Base-by-base conservation (phyloP, 2,888 invertebrate genomes). In the Noctua fimbriata region DNA sequence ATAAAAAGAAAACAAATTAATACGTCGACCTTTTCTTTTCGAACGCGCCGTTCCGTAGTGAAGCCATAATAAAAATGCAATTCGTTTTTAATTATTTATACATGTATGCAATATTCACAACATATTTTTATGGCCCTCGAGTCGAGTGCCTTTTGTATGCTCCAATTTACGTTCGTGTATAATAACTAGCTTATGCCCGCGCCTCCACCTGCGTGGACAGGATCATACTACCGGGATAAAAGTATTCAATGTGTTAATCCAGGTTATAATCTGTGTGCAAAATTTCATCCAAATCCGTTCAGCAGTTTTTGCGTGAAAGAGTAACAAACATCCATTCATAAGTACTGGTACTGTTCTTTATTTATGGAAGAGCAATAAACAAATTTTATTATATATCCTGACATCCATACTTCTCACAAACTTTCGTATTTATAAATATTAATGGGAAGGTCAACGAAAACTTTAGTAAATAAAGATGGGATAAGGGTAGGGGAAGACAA, bases 21-120 rank as follows among this genome's bases (percentile, higher is more conserved):
- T 18, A 2, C 21, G 77, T 44, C 76, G 47, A 18, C 12, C 47
- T 49, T 77, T 36, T 49, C 47, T 49, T 77, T 36, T 49, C 36
- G 63, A 78, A 63, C 60, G 28, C 47, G 21, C 32, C 3, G 52
- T 76, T 49, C 41, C 63, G 63, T 18, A 49, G 24, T 49, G 18
- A 72, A 14, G 41, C 24, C 7, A 41, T 24, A n/a, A 47, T 36
- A 14, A 32, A 36, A 73, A 70, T 63, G 60, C 28, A 55, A 60
- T 69, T 73, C 65, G 41, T 69, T 79, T 82, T 78, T 73, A 24
- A 47, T 36, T 36, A 49, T 21, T 14, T n/a, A n/a, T n/a, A 36
- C 72, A n/a, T 36, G 52, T 24, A 9, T 52, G 18, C 36, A 36
- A 18, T 36, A 49, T 16, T 72, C 21, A 49, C 14, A 72, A 36